Conservation (phyloP, 2,113 vertebrate genomes). For the Corythoichthys intestinalis region DNA sequence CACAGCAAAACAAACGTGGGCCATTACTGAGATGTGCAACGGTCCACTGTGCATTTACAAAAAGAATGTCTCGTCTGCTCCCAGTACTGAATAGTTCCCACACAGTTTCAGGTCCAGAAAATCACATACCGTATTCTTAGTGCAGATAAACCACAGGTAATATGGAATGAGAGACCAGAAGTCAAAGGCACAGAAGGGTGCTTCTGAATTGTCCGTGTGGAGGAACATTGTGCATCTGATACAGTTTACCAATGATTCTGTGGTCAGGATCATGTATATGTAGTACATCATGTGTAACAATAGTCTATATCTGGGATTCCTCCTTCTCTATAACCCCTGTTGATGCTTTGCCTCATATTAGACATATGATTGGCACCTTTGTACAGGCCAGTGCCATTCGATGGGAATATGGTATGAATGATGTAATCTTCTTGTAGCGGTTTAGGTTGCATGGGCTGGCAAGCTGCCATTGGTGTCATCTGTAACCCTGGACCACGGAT, state of each 20-base stretch:
- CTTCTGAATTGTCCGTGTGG: conserved; percentile 72
- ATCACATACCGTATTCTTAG: conserved; percentile 56
- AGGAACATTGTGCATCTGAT: conserved; percentile 75
- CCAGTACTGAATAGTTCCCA: conserved; percentile 54
- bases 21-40: conserved; percentile 63
- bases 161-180: conserved; percentile 77
- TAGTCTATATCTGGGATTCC: conserved; percentile 89
- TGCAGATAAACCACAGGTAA: conserved; percentile 65
- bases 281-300: conserved; percentile 82
- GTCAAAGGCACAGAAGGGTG: conserved; percentile 78
- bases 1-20: conserved; percentile 53
- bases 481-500: conserved; percentile 84
- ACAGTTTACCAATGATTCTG: conserved; percentile 66
- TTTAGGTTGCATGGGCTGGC: conserved; percentile 79
- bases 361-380: conserved; percentile 75
- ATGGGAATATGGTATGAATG: conserved; percentile 90
- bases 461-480: conserved; percentile 84
- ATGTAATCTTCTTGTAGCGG: conserved; percentile 84
- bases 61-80: conserved; percentile 55
- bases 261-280: conserved; percentile 57
- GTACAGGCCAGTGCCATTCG: conserved; percentile 87
- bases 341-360: conserved; percentile 81
- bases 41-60: conserved; percentile 66
- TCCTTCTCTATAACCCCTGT: conserved; percentile 84
- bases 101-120: conserved; percentile 60